Conservation (phyloP, 2,797 vertebrate genomes). For the Tachyglossus aculeatus region DNA sequence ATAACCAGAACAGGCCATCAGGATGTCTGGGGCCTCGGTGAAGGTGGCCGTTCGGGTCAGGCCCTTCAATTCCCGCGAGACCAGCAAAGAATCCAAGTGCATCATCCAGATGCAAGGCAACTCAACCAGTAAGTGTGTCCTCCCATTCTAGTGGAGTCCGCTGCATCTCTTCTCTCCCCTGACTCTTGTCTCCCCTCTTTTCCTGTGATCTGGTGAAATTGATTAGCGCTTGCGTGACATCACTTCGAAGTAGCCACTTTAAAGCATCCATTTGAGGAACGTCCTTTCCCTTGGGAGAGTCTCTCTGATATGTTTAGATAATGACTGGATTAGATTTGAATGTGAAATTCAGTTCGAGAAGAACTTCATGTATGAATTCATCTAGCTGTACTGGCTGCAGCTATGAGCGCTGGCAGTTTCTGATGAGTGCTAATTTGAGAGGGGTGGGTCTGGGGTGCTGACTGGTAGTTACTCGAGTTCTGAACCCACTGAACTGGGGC, state of each 20-base stretch:
- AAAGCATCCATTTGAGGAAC: neutral
- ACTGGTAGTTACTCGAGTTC: too few species aligned
- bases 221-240: neutral
- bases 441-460: too few species aligned
- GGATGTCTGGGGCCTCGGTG: conserved; percentile 97
- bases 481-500: too few species aligned
- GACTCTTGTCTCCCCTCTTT: neutral
- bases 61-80: conserved; percentile 96
- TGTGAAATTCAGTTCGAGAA: neutral
- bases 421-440: too few species aligned
- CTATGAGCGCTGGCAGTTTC: too few species aligned
- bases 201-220: neutral
- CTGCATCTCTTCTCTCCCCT: neutral
- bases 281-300: neutral
- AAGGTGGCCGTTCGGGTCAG: conserved; percentile 97
- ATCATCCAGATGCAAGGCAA: conserved; percentile 99
- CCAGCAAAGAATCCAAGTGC: conserved; percentile 95
- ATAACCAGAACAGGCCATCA: conserved; percentile 44
- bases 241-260: neutral
- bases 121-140: conserved; percentile 91
- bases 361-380: neutral
- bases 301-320: neutral
- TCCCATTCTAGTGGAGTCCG: neutral
- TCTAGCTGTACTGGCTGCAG: too few species aligned
- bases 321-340: neutral